A percentile compares a stretch with the other conserved stretches of the same genome.
phyloP scores from a whole-genome alignment of 2,888 invertebrate genomes.

The Drosophila suboccidentalis region DNA sequence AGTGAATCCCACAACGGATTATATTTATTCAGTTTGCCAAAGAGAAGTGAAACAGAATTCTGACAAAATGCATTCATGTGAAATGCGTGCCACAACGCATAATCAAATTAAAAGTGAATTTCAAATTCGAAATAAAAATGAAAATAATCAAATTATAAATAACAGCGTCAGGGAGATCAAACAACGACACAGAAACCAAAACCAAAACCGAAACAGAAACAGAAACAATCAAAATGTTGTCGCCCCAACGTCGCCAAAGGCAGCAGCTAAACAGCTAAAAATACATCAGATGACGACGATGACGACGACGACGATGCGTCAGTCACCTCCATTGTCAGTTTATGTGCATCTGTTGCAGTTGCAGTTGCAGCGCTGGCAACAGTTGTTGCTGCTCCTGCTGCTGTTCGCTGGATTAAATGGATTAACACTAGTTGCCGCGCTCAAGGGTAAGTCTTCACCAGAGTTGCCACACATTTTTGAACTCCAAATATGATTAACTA shows the following conservation, averaged over 20 bases:
- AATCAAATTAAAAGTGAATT: constrained; percentile 49
- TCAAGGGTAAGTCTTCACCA: constrained; percentile 82
- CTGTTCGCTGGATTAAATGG: constrained; percentile 82
- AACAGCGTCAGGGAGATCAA: constrained; percentile 51
- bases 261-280: constrained; percentile 60
- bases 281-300: constrained; percentile 53
- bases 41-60: constrained; percentile 24
- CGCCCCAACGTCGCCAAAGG: constrained; percentile 50
- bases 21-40: constrained; percentile 31
- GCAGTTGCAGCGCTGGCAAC: constrained; percentile 17
- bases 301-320: constrained; percentile 47
- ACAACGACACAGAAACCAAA: constrained; percentile 47
- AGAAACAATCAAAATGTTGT: constrained; percentile 61
- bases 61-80: constrained; percentile 70
- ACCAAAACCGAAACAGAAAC: constrained; percentile 34
- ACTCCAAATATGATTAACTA: constrained; percentile 52
- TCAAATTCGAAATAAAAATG: too few relatives aligned
- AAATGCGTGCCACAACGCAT: constrained; percentile 58
- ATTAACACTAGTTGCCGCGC: constrained; percentile 83
- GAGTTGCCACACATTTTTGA: constrained; percentile 49
- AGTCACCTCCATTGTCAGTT: constrained; percentile 39
- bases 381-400: constrained; percentile 42
- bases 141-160: constrained; percentile 31
- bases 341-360: constrained; percentile 20
- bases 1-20: constrained; percentile 10